phyloP scores from a whole-genome alignment of 1,140 invertebrate genomes.

The Caerostris darwini region DNA sequence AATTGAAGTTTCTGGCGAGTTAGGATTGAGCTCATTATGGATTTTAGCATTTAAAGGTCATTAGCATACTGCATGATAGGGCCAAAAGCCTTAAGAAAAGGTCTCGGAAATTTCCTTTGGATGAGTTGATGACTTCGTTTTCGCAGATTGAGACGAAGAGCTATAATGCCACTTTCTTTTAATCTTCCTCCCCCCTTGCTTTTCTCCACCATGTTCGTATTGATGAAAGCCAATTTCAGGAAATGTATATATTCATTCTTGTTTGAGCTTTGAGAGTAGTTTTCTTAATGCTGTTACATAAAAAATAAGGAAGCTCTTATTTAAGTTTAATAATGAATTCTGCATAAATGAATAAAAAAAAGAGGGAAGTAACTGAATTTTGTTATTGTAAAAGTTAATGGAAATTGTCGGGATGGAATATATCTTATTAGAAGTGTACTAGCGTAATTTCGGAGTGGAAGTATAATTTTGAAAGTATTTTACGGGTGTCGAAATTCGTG shows the following conservation, averaged over 20 bases:
- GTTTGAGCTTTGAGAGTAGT: neutral
- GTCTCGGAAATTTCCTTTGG: neutral
- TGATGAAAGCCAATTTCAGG: neutral
- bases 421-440: too few species aligned
- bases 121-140: slow-evolving; percentile 63
- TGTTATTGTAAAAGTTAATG: too few species aligned
- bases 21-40: slow-evolving; percentile 69
- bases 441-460: too few species aligned
- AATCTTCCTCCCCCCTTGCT: neutral
- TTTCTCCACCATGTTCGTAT: neutral
- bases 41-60: slow-evolving; percentile 72
- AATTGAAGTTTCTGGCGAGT: slow-evolving; percentile 61
- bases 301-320: neutral
- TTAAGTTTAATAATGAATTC: neutral
- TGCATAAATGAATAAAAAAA: neutral
- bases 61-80: slow-evolving; percentile 59
- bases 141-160: neutral
- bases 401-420: too few species aligned
- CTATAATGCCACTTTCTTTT: neutral
- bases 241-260: neutral
- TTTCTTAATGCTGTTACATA: neutral
- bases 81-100: neutral
- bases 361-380: too few species aligned
- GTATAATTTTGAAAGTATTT: too few species aligned
- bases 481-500: too few species aligned